phyloP scores from a whole-genome alignment of 2,888 invertebrate genomes.

The Spilarctia lutea region DNA sequence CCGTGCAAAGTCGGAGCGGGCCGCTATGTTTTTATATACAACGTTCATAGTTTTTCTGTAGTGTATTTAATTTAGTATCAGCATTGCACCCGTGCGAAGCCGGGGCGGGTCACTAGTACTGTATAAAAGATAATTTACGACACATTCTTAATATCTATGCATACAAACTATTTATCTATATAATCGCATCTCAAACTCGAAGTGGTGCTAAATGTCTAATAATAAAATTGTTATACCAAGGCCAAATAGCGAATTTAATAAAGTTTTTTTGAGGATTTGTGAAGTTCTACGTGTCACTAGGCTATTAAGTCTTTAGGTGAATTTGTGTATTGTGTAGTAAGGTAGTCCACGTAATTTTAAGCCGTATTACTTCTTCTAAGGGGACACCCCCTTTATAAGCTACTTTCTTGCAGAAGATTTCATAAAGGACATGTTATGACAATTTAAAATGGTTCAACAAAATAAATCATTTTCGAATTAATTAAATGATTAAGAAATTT shows the following conservation, averaged over 20 bases:
- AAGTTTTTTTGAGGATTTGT: not conserved
- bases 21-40: too few relatives aligned
- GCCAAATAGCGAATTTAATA: not conserved
- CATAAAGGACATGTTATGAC: not conserved
- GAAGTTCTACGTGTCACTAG: not conserved
- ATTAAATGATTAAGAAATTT: not conserved
- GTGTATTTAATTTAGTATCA: too few relatives aligned
- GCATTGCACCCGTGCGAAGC: too few relatives aligned
- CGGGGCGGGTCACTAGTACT: too few relatives aligned
- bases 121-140: not conserved
- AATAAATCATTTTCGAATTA: too few relatives aligned
- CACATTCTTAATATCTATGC: not conserved
- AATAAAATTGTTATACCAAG: not conserved
- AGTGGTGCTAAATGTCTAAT: not conserved
- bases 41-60: too few relatives aligned
- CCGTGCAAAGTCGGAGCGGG: too few relatives aligned
- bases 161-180: not conserved
- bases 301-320: not conserved
- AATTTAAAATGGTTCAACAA: not conserved
- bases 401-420: not conserved
- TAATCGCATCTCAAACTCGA: constrained; percentile 1
- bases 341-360: not conserved
- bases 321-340: not conserved
- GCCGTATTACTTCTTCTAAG: not conserved
- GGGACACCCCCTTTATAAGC: not conserved